phyloP scores from a whole-genome alignment of 2,113 vertebrate species.

The Stomatorhinus ivindoensis region DNA sequence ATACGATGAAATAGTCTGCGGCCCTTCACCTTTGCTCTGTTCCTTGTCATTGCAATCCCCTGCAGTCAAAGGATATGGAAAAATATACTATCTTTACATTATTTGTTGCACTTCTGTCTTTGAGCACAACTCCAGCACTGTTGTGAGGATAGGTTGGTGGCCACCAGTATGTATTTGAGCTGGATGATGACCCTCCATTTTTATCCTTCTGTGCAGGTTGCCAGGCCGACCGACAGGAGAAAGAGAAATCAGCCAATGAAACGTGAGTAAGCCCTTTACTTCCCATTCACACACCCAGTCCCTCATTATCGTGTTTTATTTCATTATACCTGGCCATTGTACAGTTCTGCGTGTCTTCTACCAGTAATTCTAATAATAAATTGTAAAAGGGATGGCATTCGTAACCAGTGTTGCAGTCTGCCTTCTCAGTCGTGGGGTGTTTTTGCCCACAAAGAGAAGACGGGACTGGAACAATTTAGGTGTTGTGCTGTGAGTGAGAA shows the following conservation, averaged over 20 bases:
- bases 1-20: slow-evolving; percentile 31
- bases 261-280: background rate
- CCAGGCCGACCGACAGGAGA: background rate
- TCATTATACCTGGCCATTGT: background rate
- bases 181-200: background rate
- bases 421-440: background rate
- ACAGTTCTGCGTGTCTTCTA: background rate
- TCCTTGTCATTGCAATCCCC: background rate
- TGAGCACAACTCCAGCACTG: background rate
- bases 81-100: background rate
- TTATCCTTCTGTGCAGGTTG: background rate
- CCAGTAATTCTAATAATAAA: background rate
- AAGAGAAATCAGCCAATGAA: background rate
- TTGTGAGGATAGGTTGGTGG: background rate
- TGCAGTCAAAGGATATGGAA: background rate
- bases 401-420: background rate
- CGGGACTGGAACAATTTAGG: background rate
- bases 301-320: background rate
- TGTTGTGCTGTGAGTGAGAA: background rate
- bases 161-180: background rate
- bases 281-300: background rate
- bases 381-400: background rate
- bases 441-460: background rate
- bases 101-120: background rate
- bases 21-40: slow-evolving; percentile 22